These are phyloP conservation scores for Drosophila rubida DNA, from an alignment of 2,888 invertebrate genomes.

Conservation along the genomic window DNA sequence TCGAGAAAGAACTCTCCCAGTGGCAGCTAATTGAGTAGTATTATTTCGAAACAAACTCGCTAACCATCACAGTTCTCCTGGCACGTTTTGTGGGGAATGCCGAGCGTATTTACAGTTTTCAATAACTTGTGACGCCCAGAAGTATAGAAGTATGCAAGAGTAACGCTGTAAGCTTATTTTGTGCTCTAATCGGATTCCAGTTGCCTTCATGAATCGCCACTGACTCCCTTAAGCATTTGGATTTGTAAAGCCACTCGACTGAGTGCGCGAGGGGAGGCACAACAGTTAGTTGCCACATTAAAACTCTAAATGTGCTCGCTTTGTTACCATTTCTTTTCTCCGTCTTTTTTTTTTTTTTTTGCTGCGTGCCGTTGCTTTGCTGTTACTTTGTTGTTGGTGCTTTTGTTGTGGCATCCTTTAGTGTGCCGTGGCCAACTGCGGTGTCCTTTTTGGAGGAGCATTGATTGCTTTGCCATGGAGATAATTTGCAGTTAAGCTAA, in stretches of 20 bases:
- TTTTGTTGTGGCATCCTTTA: slow-evolving; percentile 30
- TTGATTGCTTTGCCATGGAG: slow-evolving; percentile 22
- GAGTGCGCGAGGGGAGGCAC: neutral
- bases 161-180: neutral
- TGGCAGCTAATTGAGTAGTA: no score
- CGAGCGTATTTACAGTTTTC: neutral
- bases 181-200: slow-evolving; percentile 5
- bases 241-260: slow-evolving; percentile 17
- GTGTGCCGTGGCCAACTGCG: slow-evolving; percentile 18
- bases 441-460: slow-evolving; percentile 13
- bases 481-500: slow-evolving; percentile 19
- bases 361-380: slow-evolving; percentile 7
- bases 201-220: slow-evolving; percentile 1
- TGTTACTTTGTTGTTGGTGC: slow-evolving; percentile 33
- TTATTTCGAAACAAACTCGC: no score
- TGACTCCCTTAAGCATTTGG: slow-evolving; percentile 14
- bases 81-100: neutral
- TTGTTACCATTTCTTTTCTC: slow-evolving; percentile 2
- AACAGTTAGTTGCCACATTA: slow-evolving; percentile 46
- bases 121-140: neutral
- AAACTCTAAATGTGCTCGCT: slow-evolving; percentile 38
- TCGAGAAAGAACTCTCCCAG: no score
- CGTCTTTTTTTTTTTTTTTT: slow-evolving; percentile 14
- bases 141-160: neutral
- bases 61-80: no score